These are phyloP conservation scores for Magallana gigas DNA, from an alignment of 1,140 invertebrate species.

Conservation along the genomic window DNA sequence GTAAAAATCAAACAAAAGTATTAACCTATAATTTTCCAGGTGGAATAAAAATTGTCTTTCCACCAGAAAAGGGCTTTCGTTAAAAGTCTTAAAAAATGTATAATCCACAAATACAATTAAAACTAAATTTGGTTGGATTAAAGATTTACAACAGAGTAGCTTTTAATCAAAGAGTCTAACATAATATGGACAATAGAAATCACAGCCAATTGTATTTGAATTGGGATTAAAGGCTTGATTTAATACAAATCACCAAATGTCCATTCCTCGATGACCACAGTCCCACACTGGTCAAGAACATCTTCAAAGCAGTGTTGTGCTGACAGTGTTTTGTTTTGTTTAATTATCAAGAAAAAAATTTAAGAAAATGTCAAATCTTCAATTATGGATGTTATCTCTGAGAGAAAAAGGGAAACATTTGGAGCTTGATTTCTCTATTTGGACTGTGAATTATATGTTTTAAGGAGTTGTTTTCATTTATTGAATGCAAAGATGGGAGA, in stretches of 20 bases:
- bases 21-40: too few relatives aligned
- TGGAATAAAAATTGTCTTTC: too few relatives aligned
- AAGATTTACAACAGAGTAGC: background rate
- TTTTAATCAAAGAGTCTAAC: background rate
- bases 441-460: background rate
- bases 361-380: too few relatives aligned
- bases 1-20: too few relatives aligned
- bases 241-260: background rate
- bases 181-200: background rate
- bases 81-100: too few relatives aligned
- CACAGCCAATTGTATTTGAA: background rate
- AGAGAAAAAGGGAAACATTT: background rate
- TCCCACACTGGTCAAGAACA: background rate
- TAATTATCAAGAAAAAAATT: too few relatives aligned
- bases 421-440: background rate
- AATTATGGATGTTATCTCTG: too few relatives aligned
- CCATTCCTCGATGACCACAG: background rate
- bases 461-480: background rate
- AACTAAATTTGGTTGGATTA: constrained; percentile 7
- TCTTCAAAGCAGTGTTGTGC: too few relatives aligned
- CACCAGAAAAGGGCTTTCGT: too few relatives aligned
- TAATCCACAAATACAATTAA: constrained; percentile 30
- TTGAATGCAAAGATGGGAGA: constrained; percentile 12
- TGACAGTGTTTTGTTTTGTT: too few relatives aligned
- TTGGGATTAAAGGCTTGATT: background rate